phyloP scores from a whole-genome alignment of 35 echinoderm and acorn worm genomes.

The Ophiothrix spiculata region DNA sequence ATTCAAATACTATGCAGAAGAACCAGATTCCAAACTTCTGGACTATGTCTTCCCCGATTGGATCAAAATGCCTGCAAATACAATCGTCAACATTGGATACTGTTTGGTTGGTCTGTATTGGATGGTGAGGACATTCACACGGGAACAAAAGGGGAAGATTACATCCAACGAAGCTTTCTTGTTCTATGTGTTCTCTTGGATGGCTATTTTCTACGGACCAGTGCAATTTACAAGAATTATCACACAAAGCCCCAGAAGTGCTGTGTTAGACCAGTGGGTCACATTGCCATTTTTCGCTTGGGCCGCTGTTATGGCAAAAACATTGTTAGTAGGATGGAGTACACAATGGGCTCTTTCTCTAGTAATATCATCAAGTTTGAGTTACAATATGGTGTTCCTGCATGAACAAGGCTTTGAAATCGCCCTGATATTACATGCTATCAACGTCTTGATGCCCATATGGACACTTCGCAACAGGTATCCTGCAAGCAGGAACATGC shows the following conservation, averaged over 20 bases:
- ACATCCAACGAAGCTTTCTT: conserved; percentile 41
- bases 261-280: conserved; percentile 84
- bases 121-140: conserved; percentile 27
- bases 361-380: conserved; percentile 58
- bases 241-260: conserved; percentile 43
- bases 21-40: conserved; percentile 45
- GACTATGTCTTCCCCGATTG: conserved; percentile 39
- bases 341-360: not conserved
- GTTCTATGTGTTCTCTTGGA: conserved; percentile 51
- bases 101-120: conserved; percentile 50
- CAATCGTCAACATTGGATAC: conserved; percentile 76
- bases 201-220: conserved; percentile 55
- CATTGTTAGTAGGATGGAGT: conserved; percentile 58
- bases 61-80: conserved; percentile 69
- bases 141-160: not conserved
- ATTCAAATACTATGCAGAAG: conserved; percentile 73
- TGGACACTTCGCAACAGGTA: conserved; percentile 10
- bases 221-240: conserved; percentile 62
- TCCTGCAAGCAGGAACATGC: conserved; percentile 17
- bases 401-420: conserved; percentile 74
- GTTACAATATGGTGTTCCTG: conserved; percentile 63
- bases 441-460: conserved; percentile 17
- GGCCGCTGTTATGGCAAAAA: conserved; percentile 56
- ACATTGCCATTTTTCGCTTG: conserved; percentile 81
- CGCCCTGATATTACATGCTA: conserved; percentile 40